Base-by-base conservation (phyloP, 2,797 vertebrate genomes). In the Synaphobranchus kaupii region DNA sequence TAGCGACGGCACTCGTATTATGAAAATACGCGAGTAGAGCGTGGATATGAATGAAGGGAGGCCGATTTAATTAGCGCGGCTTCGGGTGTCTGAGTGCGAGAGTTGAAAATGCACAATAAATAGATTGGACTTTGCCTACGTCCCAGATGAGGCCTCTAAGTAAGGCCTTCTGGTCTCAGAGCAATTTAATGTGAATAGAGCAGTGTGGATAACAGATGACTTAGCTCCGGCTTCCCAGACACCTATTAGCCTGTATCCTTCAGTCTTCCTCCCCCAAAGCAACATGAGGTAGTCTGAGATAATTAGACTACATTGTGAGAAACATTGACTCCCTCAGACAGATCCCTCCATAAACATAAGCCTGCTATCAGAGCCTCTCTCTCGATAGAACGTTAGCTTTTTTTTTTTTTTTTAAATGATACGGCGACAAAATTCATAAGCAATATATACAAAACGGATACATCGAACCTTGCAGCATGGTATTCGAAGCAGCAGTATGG, bases 121-220 rank as follows among this genome's bases (percentile, higher is more conserved):
- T 93, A 93, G 93, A 95, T 93, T 92, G 93, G 92, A 93, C 93
- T 91, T 83, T 76, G 92, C 90, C 92, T 90, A 90, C 92, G 91
- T 96, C 96, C 95, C 95, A 94, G 92, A 95, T 95, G 95, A 94
- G 90, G 89, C 89, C 58, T 84, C 91, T 92, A 92, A 93, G 90
- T 88, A 90, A 93, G 92, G 93, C 92, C 93, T 94, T 93, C 89
- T 94, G 94, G 93, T 95, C 95, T 95, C 94, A 93, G 90, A 96
- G 94, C 95, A 96, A 96, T 96, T 96, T 96, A 92, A 94, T 91
- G 91, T 90, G 92, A 93, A 93, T 91, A 86, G 89, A 92, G 92
- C 90, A 63, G 86, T 80, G 71, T 73, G 88, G 89, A 93, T 92
- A 93, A 93, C 91, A 89, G 85, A 93, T 89, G 90, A 87, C 88